Evolutionary conservation across 2,113 vertebrate genomes (phyloP).

Genomic region (Nothoprocta pentlandii): DNA sequence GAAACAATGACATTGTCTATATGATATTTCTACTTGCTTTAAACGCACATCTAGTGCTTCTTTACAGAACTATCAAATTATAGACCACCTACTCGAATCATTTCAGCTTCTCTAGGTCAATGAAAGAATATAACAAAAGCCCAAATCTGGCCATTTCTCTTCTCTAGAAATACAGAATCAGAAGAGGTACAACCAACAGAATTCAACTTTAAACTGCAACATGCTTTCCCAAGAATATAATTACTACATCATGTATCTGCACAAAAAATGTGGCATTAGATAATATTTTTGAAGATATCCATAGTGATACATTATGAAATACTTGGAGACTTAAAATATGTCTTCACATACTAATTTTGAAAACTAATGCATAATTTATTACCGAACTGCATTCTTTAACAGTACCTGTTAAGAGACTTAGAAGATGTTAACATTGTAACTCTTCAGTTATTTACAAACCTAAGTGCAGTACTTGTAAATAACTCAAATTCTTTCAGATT

Average conservation of each 20-base stretch:
- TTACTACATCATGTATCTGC: neutral
- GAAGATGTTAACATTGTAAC: neutral
- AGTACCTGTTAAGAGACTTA: neutral
- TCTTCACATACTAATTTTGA: neutral
- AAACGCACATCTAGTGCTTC: neutral
- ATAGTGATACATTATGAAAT: fast-evolving
- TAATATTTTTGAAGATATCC: neutral
- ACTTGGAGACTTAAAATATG: neutral
- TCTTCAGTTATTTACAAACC: neutral
- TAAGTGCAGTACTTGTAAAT: neutral
- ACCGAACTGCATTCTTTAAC: neutral
- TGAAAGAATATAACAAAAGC: neutral
- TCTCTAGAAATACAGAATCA: neutral
- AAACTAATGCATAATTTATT: neutral
- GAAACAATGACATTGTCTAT: neutral
- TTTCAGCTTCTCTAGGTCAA: neutral
- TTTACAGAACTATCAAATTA: neutral
- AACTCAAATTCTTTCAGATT: neutral
- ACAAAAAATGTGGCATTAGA: neutral
- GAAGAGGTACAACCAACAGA: neutral
- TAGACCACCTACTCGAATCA: neutral
- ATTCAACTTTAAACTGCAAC: fast-evolving
- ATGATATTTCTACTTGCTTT: neutral
- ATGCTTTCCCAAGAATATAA: neutral
- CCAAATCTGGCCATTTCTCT: neutral